phyloP scores from a whole-genome alignment of 2,797 vertebrate genomes.

The Philypnodon macrostomus region DNA sequence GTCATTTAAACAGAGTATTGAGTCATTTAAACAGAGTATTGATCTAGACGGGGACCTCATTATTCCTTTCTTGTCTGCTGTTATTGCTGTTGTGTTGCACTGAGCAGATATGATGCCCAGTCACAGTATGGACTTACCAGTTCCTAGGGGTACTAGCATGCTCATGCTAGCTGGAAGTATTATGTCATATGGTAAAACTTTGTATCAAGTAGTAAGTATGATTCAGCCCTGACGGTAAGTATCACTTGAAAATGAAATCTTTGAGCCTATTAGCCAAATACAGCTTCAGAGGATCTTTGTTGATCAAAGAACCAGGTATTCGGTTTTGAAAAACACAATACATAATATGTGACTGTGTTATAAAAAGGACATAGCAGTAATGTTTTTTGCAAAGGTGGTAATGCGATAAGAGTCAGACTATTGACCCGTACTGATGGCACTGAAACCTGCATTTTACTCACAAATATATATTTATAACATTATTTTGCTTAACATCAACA shows the following conservation, averaged over 20 bases:
- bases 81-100: constrained; percentile 82
- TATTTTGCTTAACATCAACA: too few species aligned
- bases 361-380: too few species aligned
- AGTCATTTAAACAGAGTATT: constrained; percentile 50
- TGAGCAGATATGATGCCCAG: constrained; percentile 81
- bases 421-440: too few species aligned
- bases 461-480: too few species aligned
- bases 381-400: too few species aligned
- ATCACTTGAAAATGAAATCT: constrained; percentile 15
- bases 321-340: too few species aligned
- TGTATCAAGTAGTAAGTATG: constrained; percentile 73
- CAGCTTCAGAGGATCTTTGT: too few species aligned
- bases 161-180: constrained; percentile 62
- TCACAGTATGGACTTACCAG: constrained; percentile 89
- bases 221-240: constrained; percentile 78
- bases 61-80: constrained; percentile 86
- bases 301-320: too few species aligned
- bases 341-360: too few species aligned
- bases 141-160: constrained; percentile 84
- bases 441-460: too few species aligned
- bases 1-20: constrained; percentile 44
- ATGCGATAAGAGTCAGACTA: too few species aligned
- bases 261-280: constrained; percentile 3
- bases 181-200: constrained; percentile 39
- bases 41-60: constrained; percentile 68